Base-by-base conservation (phyloP, 2,888 invertebrate species). In the Nezara viridula region DNA sequence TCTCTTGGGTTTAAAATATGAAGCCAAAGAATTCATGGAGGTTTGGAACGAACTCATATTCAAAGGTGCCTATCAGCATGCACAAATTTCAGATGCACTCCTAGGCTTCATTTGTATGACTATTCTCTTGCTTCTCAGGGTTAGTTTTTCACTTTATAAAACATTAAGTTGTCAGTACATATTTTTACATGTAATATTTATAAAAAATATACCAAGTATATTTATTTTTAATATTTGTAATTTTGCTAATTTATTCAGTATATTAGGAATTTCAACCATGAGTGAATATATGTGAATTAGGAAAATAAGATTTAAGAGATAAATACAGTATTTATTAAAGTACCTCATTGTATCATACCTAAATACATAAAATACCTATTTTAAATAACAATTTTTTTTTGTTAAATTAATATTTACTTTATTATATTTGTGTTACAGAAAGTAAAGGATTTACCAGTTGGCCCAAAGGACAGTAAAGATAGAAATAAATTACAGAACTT, bases 21-120 rank as follows among this genome's bases (percentile, higher is more conserved):
- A 95, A 0, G 95, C 95, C 0, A 95, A 95, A 86, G 96, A 96
- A 92, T 96, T 97, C 92, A 92, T 96, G 27, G 93, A 95, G 92
- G 95, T 96, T 87, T 96, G 96, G 95, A 94, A 94, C 90, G 95
- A 95, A 47, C 94, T 97, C 91, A 95, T 95, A 92, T 94, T 95
- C 14, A 77, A 81, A 44, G 81, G 81, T 47, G 81, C 81, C n/a
- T 81, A 81, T 16, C 40, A 81, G 21, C 40, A 81, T 49, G 89
- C 91, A 95, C 96, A 95, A 88, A 93, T 95, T 27, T 95, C 96
- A 95, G 97, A 97, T 93, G 93, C 95, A 3, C 93, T 95, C 88
- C 94, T 97, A 86, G 96, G 96, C 3, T 92, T 96, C 90, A 92
- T 94, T 73, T 96, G 96, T 92, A 96, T 97, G 93, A 92, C 95